phyloP scores from a whole-genome alignment of 35 echinoderm and acorn worm species.

The Chiridota heheva region DNA sequence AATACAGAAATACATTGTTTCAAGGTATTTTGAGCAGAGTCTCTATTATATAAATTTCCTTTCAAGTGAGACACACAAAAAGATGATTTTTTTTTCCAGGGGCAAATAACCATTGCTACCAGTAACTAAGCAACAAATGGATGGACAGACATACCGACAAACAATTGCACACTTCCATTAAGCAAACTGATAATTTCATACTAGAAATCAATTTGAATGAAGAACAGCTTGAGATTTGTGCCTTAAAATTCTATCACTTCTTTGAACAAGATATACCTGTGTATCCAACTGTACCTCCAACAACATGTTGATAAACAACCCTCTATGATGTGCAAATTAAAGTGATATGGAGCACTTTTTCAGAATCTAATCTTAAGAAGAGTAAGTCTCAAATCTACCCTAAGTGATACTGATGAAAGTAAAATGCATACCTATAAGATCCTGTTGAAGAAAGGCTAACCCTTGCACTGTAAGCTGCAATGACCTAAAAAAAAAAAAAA shows the following conservation, averaged over 20 bases:
- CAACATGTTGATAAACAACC: not conserved
- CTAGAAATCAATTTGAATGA: no score
- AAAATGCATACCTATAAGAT: slow-evolving; percentile 51
- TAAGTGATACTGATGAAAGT: not conserved
- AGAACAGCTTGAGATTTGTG: not conserved
- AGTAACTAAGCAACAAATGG: no score
- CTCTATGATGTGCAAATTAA: not conserved
- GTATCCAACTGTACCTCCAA: not conserved
- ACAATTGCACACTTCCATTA: no score
- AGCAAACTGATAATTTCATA: no score
- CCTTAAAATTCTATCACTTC: not conserved
- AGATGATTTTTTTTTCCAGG: no score
- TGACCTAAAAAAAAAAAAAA: slow-evolving; percentile 31
- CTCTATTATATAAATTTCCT: no score
- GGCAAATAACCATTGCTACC: no score
- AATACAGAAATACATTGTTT: no score
- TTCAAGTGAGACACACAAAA: no score
- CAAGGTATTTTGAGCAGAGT: no score
- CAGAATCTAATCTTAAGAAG: not conserved
- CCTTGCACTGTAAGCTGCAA: slow-evolving; percentile 48
- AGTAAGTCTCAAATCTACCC: not conserved
- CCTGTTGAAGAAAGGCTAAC: slow-evolving; percentile 62
- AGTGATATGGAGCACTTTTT: not conserved
- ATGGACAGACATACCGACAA: no score
- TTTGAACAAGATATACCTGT: not conserved